Evolutionary conservation across 2,888 invertebrate genomes (phyloP), one percentile per base, ranked within the genome.

Genomic region (Epirrita christyi): DNA sequence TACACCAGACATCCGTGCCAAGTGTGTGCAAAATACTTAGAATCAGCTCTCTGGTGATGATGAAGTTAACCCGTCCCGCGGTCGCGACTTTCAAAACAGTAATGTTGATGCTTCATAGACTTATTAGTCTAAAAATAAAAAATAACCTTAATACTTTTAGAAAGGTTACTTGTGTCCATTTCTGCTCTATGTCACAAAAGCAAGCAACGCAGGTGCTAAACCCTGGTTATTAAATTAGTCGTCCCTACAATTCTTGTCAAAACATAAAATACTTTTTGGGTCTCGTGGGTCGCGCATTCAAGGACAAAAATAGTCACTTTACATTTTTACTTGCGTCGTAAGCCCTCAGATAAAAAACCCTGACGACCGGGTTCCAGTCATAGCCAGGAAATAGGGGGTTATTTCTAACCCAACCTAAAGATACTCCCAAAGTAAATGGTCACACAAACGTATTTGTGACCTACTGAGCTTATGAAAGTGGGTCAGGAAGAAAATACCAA

Each of bases 331-430:
- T 74, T 70, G 70, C 70, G 65, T 74, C 77, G 80, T 86, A 81
- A 86, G 84, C 80, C 77, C 69, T 68, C 66, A 64, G 79, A 82
- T 83, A 81, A 82, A 84, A 68, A 82, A 75, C 72, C 76, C 72
- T 78, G 76, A 75, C 73, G 76, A 73, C 75, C 74, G 76, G 38
- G 47, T 36, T 67, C 34, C 53, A 61, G 68, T 63, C 61, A 61
- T 63, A 68, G 68, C 71, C 73, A 63, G 59, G 61, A 70, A 80
- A 78, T 78, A 21, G 76, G 76, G 70, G 70, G 61, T 7, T 51
- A 8, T 40, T 51, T 43, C 55, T 51, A 40, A 59, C 46, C 55
- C 55, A 32, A 32, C 55, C 29, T 6, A 11, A 10, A 36, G 1
- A 9, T 29, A 29, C 29, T 29, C 8, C 29, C 21, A 21, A 21